Base-by-base conservation (phyloP, 1,140 invertebrate species). In the Acromyrmex echinatior region DNA sequence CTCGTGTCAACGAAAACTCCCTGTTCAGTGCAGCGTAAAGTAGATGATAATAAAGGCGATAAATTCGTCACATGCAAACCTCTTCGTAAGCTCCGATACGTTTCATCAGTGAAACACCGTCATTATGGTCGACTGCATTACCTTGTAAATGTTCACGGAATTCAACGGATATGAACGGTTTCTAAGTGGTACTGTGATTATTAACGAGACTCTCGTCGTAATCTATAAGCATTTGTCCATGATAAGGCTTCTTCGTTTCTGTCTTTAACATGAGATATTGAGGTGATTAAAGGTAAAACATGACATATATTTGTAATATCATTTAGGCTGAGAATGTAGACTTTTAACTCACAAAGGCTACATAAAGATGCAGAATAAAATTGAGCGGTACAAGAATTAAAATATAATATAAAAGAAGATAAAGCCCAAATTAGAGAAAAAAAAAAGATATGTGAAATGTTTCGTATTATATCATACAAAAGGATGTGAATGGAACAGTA, bases 31-130 rank as follows among this genome's bases (percentile, higher is more conserved):
- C 16, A 45, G 45, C 79, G 14, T n/a, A 71, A 71, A 18, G 53
- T 58, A 28, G n/a, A 62, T 62, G 45, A 74, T 62, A 74, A 84
- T 74, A 84, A 84, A 51, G 56, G 70, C 39, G 56, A 84, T 74
- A 74, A 84, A 84, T 84, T 84, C 28, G 39, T 84, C 28, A 71
- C 53, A 39, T 18, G 9, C 25, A 76, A 76, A n/a, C 7, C 39
- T 2, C 28, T 28, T 74, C 28, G 9, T 31, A 56, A 31, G 21
- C 10, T 12, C 14, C 31, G 39, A 25, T 62, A 51, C 45, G 28
- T 73, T 62, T 62, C 51, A 10, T 56, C 60, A 3, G 5, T 10
- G 25, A 60, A 82, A 49, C 39, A 74, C 53, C 56, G 25, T 82
- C 35, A 73, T 60, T 84, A 82, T 9, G n/a, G 25, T 2, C 28